Conservation (phyloP, 2,113 vertebrate genomes). For the Psettodes erumei region DNA sequence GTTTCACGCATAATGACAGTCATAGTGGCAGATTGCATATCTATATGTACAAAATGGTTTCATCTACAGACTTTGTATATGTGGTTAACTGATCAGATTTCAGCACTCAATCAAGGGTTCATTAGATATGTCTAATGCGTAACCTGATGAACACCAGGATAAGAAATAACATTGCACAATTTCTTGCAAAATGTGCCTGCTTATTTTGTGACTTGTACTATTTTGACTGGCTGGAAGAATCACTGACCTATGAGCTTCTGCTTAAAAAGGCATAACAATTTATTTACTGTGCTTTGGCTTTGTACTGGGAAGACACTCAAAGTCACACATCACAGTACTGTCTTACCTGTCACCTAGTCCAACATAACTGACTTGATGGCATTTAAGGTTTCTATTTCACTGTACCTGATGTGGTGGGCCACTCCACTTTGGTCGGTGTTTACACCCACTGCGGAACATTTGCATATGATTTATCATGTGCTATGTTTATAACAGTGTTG, state of each 20-base stretch:
- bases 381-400: conserved; percentile 1
- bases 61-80: background rate
- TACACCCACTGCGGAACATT: background rate
- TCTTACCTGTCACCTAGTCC: conserved; percentile 6
- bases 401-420: conserved; percentile 11
- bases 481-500: conserved; percentile 11
- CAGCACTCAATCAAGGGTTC: background rate
- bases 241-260: background rate
- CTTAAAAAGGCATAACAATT: background rate
- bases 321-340: background rate
- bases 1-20: conserved; percentile 48
- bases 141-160: background rate
- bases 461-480: background rate
- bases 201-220: background rate
- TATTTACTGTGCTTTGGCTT: background rate
- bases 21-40: conserved; percentile 4
- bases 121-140: too few relatives aligned
- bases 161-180: background rate
- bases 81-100: conserved; percentile 6
- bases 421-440: conserved; percentile 6
- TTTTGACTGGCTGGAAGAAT: background rate
- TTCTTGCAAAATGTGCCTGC: too few relatives aligned
- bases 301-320: background rate
- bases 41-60: conserved; percentile 4
- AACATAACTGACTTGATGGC: background rate